Conservation (phyloP, 2,888 invertebrate genomes). For the Pammene fasciana region DNA sequence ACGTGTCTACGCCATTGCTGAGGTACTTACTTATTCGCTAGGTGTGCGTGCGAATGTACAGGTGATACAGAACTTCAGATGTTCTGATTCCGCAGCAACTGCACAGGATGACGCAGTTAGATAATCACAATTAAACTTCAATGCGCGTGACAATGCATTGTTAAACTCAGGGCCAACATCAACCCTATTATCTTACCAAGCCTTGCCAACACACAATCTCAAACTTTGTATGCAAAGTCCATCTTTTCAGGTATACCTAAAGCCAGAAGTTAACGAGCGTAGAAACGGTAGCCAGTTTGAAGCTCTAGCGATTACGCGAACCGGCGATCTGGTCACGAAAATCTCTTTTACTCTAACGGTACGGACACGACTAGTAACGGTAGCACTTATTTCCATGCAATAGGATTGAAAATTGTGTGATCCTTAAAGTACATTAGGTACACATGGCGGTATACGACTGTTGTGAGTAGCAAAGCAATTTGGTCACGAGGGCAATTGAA, state of each 20-base stretch:
- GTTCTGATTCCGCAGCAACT: neutral
- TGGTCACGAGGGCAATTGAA: conserved; percentile 60
- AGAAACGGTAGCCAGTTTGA: conserved; percentile 47
- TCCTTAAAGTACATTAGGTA: neutral
- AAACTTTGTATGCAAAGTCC: conserved; percentile 19
- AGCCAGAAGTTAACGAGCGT: conserved; percentile 40
- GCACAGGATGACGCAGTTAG: neutral
- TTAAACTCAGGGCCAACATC: neutral
- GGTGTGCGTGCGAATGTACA: neutral
- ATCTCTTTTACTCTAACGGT: conserved; percentile 63
- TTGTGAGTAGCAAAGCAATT: conserved; percentile 63
- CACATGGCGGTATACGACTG: conserved; percentile 40
- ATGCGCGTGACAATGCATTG: conserved; percentile 11
- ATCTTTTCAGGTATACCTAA: conserved; percentile 17
- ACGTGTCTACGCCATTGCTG: too few relatives aligned
- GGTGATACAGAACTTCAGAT: neutral
- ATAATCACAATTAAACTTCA: neutral
- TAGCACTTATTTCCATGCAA: neutral
- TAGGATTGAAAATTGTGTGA: conserved; percentile 11
- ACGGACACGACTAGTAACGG: conserved; percentile 41
- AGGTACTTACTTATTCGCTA: too few relatives aligned
- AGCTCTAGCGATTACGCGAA: conserved; percentile 57
- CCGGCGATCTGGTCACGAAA: conserved; percentile 66
- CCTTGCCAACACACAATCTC: conserved; percentile 3
- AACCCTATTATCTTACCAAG: conserved; percentile 5